phyloP scores from a whole-genome alignment of 2,113 vertebrate genomes.

The Channa maculata region DNA sequence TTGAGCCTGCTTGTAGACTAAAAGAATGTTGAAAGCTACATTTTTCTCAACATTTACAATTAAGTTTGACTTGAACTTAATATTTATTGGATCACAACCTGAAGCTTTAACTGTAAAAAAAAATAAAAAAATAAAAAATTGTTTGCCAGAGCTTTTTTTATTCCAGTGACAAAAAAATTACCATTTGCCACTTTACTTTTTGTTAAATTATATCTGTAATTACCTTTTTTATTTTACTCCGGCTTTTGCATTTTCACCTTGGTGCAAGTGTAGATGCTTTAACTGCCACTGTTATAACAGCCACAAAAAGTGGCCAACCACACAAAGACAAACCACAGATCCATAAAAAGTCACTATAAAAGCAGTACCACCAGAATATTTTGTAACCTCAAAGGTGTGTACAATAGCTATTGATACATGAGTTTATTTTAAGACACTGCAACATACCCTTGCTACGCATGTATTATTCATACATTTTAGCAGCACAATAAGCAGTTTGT shows the following conservation, averaged over 20 bases:
- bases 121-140: no score
- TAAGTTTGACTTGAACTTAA: background rate
- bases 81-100: background rate
- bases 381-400: constrained; percentile 58
- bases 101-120: no score
- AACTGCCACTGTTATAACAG: constrained; percentile 46
- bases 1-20: constrained; percentile 7
- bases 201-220: constrained; percentile 1
- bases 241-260: constrained; percentile 24
- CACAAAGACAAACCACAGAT: constrained; percentile 58
- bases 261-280: constrained; percentile 20
- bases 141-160: no score
- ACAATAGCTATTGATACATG: constrained; percentile 55
- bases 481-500: constrained; percentile 73
- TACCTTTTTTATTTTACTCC: constrained; percentile 8
- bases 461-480: constrained; percentile 75
- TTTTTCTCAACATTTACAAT: background rate
- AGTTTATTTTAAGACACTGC: constrained; percentile 60
- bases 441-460: constrained; percentile 51
- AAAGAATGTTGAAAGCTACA: background rate
- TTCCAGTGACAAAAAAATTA: no score
- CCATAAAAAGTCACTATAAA: constrained; percentile 57
- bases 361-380: constrained; percentile 53
- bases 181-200: constrained; percentile 1
- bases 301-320: constrained; percentile 51